These are phyloP conservation scores for Smittia aterrima DNA, from an alignment of 2,888 invertebrate genomes.

Conservation along the genomic window DNA sequence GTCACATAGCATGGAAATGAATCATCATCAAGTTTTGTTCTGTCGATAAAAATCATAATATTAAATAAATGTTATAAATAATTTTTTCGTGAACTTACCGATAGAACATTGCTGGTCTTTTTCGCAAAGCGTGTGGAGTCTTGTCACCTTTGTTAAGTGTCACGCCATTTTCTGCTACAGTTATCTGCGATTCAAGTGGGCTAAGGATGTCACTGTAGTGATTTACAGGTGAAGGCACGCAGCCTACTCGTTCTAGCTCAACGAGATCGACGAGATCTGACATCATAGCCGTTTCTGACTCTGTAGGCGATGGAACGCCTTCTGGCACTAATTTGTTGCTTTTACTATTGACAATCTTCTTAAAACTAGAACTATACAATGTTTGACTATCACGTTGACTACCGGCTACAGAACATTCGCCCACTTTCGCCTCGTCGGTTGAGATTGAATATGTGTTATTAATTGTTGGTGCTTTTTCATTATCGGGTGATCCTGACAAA, in stretches of 20 bases:
- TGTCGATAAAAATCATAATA: neutral
- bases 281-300: conserved; percentile 20
- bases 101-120: conserved; percentile 5
- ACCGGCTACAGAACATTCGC: conserved; percentile 25
- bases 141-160: conserved; percentile 30
- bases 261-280: conserved; percentile 25
- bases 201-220: conserved; percentile 26
- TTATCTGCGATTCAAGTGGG: neutral
- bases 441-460: conserved; percentile 24
- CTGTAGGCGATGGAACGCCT: conserved; percentile 26
- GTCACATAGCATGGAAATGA: conserved; percentile 44
- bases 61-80: neutral
- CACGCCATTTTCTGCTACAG: neutral
- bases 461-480: conserved; percentile 9
- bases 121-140: conserved; percentile 30
- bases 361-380: conserved; percentile 39
- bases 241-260: conserved; percentile 10
- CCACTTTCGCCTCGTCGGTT: neutral
- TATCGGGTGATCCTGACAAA: conserved; percentile 12
- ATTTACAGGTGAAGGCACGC: neutral
- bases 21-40: conserved; percentile 33
- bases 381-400: conserved; percentile 41
- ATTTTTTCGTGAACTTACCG: conserved; percentile 3
- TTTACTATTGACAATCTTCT: conserved; percentile 23
- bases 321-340: conserved; percentile 7